Evolutionary conservation across 2,797 vertebrate species (phyloP).

Genomic region (Phataginus tetradactyla): DNA sequence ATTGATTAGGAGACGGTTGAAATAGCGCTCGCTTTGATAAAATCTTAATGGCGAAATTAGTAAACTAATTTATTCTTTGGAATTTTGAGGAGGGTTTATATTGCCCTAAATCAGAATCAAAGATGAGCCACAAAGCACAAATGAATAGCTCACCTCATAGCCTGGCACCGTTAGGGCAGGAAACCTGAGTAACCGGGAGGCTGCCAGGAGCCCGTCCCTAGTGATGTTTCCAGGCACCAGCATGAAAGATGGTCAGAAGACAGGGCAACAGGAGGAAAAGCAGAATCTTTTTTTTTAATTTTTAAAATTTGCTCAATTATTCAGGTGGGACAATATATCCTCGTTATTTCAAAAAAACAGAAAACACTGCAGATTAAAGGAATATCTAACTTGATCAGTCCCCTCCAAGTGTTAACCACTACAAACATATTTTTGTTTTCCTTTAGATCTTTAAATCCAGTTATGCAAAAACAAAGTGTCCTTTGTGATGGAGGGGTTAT

Average conservation of each 20-base stretch:
- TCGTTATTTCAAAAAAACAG: not conserved
- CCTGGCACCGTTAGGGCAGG: not conserved
- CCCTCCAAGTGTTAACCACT: too few species aligned
- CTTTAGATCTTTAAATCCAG: not conserved
- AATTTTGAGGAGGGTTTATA: constrained; percentile 81
- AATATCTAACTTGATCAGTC: not conserved
- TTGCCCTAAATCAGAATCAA: constrained; percentile 83
- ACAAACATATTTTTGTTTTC: not conserved
- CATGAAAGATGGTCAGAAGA: not conserved
- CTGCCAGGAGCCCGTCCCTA: not conserved
- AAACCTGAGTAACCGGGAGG: not conserved
- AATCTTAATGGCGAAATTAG: constrained; percentile 87
- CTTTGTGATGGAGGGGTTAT: not conserved
- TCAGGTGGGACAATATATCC: not conserved
- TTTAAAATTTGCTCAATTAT: not conserved
- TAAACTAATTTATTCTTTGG: constrained; percentile 84
- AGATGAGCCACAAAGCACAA: constrained; percentile 75
- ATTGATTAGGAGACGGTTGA: constrained; percentile 83
- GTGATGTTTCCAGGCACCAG: accelerated
- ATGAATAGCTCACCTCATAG: constrained; percentile 81
- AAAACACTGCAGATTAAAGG: not conserved
- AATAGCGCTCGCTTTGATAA: constrained; percentile 82
- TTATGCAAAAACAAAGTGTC: not conserved
- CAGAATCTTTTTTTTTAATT: not conserved
- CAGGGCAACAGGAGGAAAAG: not conserved